Base-by-base conservation (phyloP, 2,888 invertebrate species). In the Deroplatys truncata region DNA sequence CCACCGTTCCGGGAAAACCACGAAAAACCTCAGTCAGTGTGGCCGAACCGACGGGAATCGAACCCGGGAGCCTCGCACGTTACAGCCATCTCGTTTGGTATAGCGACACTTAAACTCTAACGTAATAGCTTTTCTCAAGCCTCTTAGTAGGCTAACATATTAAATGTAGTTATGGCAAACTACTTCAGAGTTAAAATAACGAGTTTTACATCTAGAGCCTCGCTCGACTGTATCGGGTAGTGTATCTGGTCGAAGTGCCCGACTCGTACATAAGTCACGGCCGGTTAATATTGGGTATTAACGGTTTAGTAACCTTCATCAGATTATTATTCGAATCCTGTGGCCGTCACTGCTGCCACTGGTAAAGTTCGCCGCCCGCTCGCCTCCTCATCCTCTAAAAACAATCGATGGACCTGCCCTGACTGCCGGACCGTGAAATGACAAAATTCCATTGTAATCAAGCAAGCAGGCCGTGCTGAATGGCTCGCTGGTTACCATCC, bases 401-500 rank as follows among this genome's bases (percentile, higher is more conserved):
- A 87, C 87, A 87, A 87, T 87, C 87, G 87, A 87, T 87, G 87
- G 87, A 35, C 87, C 87, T 82, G 83, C 82, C 20, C 83, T 87
- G 87, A 25, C 43, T 87, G 87, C 82, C 87, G 82, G 83, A 82
- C 31, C 87, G 87, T 87, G 87, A 87, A 87, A 87, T 83, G 83
- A 87, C 87, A 87, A 87, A 87, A 87, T 87, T 87, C 87, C 87
- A 87, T 87, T 87, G 87, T 87, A 87, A 87, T 87, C 87, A 87
- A 83, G 83, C 87, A 83, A 87, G 87, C 87, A 87, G 82, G 87
- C 83, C 35, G 87, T 31, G 82, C n/a, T 35, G 35, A 87, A 82
- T 43, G 87, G 82, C 87, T 72, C 20, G 56, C 56, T 72, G 56
- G 25, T 25, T 72, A 72, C 56, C 20, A 72, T 72, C 20, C 25